phyloP scores from a whole-genome alignment of 2,888 invertebrate species.

The Pediacus dermestoides region DNA sequence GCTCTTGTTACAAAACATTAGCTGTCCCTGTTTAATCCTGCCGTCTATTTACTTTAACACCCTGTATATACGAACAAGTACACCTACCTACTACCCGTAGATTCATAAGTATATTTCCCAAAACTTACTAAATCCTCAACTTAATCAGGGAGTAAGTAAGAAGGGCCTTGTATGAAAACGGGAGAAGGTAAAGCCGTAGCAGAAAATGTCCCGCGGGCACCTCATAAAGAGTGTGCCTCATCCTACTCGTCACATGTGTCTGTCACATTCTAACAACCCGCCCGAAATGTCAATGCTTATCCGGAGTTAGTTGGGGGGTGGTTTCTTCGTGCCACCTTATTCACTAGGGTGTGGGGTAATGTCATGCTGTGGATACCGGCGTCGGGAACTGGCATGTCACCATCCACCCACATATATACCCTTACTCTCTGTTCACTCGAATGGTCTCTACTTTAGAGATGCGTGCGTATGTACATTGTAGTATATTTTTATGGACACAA shows the following conservation, averaged over 20 bases:
- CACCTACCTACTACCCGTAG: too few species aligned
- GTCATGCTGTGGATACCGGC: conserved; percentile 12
- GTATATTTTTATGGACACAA: too few species aligned
- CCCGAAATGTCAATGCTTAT: conserved; percentile 45
- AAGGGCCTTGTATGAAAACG: conserved; percentile 7
- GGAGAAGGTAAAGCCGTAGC: conserved; percentile 23
- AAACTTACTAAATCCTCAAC: conserved; percentile 11
- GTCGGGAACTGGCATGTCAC: conserved; percentile 12
- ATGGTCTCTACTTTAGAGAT: conserved; percentile 15
- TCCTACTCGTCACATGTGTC: conserved; percentile 27
- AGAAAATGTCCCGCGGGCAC: conserved; percentile 30
- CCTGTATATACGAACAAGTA: too few species aligned
- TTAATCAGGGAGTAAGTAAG: conserved; percentile 15
- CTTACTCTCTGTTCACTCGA: conserved; percentile 9
- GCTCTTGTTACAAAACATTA: too few species aligned
- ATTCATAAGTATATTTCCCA: conserved; percentile 9
- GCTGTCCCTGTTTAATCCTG: too few species aligned
- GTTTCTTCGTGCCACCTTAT: conserved; percentile 9
- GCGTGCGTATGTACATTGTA: too few species aligned
- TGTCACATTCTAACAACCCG: conserved; percentile 43
- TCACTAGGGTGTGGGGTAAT: conserved; percentile 13
- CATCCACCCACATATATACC: conserved; percentile 11
- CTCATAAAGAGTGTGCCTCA: conserved; percentile 17
- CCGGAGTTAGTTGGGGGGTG: conserved; percentile 29
- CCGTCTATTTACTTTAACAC: too few species aligned